Base-by-base conservation (phyloP, 2,888 invertebrate species). In the Auanema sp. region DNA sequence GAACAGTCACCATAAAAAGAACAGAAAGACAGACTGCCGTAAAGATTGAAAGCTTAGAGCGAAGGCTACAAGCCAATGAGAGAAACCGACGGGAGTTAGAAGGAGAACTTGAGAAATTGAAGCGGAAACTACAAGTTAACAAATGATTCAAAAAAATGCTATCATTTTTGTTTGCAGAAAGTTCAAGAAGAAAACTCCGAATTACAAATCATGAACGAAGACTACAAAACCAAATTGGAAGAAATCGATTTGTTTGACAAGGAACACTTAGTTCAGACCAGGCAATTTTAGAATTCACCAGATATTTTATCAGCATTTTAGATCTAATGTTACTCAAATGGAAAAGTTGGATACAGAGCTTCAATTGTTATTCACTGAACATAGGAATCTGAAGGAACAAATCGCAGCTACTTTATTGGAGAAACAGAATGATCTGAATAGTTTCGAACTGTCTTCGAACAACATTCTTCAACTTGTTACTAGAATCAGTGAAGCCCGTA, bases 21-120 rank as follows among this genome's bases (percentile, higher is more conserved):
- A 58, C 56, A 0, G 72, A 72, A 62, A 52, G 72, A 51, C 69
- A 72, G 49, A 72, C 72, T n/a, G 62, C 62, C 58, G 65, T 72
- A 23, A 72, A 72, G 50, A 18, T 72, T 44, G 72, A 72, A 44
- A 72, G 72, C 60, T 40, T 72, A 52, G 72, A 72, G 42, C 24
- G 69, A 24, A n/a, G 72, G 16, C 54, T 72, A 47, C 53, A 64
- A 56, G 66, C 66, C 12, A 72, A 72, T 58, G 72, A 72, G 51
- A 69, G 66, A 51, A 65, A 66, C 2, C 24, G 72, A 24, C 69
- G 68, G 25, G 72, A 72, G 18, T 53, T 68, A 6, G 72, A 72
- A 55, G 66, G 49, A 24, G 69, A 72, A 57, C 64, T 67, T 12
- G 72, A 72, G 41, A 66, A 68, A 58, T 69, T 68, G 69, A 72